Percentiles rank a stretch among this genome's conserved stretches.
These are phyloP conservation scores for Epizoanthus stellaris DNA, from an alignment of 92 coral and sea anemone species.

Conservation along the genomic window DNA sequence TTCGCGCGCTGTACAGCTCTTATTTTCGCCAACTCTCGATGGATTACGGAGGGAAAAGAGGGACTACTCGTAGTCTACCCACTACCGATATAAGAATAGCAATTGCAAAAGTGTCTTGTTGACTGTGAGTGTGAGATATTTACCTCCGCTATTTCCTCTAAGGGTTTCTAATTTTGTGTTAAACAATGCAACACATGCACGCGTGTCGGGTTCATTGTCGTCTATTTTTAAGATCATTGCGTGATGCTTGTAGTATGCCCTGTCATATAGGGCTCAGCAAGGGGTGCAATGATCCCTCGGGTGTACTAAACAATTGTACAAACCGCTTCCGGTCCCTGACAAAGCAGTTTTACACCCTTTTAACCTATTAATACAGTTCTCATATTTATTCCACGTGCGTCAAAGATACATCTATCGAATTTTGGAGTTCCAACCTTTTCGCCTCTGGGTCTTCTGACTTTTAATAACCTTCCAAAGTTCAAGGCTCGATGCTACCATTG, in stretches of 20 bases:
- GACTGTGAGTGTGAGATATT: no score
- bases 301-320: background rate
- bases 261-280: background rate
- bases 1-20: no score
- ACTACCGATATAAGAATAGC: no score
- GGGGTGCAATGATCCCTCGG: background rate
- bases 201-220: background rate
- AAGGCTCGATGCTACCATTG: background rate
- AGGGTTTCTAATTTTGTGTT: no score
- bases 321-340: slow-evolving; percentile 9
- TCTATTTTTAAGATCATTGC: slow-evolving; percentile 11
- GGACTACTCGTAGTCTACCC: no score
- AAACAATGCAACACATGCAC: background rate
- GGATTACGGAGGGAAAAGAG: no score
- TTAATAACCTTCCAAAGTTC: slow-evolving; percentile 5
- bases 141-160: no score
- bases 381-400: background rate
- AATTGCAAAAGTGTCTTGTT: no score
- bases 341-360: slow-evolving; percentile 11
- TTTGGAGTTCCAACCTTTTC: background rate
- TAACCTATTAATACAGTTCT: background rate
- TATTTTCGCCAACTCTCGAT: no score
- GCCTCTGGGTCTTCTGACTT: slow-evolving; percentile 1
- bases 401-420: background rate
- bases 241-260: background rate